These are phyloP conservation scores for Styela plicata DNA, from an alignment of 23 tunicate species.

Conservation along the genomic window DNA sequence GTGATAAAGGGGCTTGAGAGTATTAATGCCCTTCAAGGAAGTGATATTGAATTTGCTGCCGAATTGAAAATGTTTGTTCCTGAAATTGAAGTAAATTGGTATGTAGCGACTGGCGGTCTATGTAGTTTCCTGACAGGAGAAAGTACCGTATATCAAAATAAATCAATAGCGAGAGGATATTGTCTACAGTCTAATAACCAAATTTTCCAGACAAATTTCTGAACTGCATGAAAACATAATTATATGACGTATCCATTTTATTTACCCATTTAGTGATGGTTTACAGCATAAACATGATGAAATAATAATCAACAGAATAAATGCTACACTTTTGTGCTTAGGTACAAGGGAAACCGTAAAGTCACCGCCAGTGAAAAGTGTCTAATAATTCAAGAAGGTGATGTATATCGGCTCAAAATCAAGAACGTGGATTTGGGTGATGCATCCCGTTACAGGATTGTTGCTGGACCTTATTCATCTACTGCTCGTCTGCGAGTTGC, in stretches of 20 bases:
- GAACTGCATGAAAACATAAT: too few relatives aligned
- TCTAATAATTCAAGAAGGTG: constrained; percentile 49
- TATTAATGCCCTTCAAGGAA: constrained; percentile 46
- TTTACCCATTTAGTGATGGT: too few relatives aligned
- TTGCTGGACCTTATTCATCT: constrained; percentile 79
- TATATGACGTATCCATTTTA: too few relatives aligned
- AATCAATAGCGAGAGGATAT: too few relatives aligned
- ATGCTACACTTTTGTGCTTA: too few relatives aligned
- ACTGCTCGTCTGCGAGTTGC: constrained; percentile 45
- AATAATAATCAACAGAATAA: too few relatives aligned
- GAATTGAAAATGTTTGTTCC: constrained; percentile 58
- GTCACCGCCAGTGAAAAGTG: constrained; percentile 55
- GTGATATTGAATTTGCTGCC: constrained; percentile 62
- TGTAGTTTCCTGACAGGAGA: too few relatives aligned
- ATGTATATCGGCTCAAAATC: constrained; percentile 39
- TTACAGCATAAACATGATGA: too few relatives aligned
- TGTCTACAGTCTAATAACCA: too few relatives aligned
- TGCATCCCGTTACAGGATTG: constrained; percentile 54
- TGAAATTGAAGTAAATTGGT: constrained; percentile 93
- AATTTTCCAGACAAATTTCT: too few relatives aligned
- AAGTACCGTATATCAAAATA: too few relatives aligned
- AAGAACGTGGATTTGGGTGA: constrained; percentile 60
- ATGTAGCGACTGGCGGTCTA: too few relatives aligned
- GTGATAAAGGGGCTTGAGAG: constrained; percentile 57
- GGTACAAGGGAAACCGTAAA: constrained; percentile 79